Base-by-base conservation (phyloP, 2,797 vertebrate genomes). In the Tokudaia tokunoshimensis region DNA sequence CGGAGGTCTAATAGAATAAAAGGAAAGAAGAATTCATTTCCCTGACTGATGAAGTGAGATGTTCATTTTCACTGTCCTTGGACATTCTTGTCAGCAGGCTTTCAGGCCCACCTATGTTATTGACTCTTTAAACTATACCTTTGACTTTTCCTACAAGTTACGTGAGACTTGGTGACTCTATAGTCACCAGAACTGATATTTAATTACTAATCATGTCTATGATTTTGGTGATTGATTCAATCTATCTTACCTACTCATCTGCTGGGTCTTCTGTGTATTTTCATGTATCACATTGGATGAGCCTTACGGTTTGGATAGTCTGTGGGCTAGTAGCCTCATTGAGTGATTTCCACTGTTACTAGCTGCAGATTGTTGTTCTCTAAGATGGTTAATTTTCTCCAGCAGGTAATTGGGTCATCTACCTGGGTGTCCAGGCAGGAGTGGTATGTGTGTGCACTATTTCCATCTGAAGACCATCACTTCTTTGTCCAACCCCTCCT, bases 331-430 rank as follows among this genome's bases (percentile, higher is more conserved):
- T 11, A 6, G 26, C 57, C 37, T 50, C 34, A 8, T 14, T 2
- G 31, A 55, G 11, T 44, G 34, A 47, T 9, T 13, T 11, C 17
- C 6, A 3, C 0, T 10, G 0, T 37, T 20, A 0, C 0, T 3
- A 29, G 12, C 17, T 55, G 3, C 52, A 70, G 17, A 34, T 9
- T 57, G 50, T 61, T 57, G 15, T 24, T 6, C 19, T 19, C 4
- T 1, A 34, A 76, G 50, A 47, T 50, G 26, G 4, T 13, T 34
- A 2, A 34, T 65, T 47, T 63, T 72, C 20, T 37, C 20, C 37
- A 8, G 47, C 10, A 22, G 37, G 50, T 29, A 34, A 15, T 0
- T 17, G 8, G 24, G 61, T 34, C 31, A 24, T 31, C 4, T 50
- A 2, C 26, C 37, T 37, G 22, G 70, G 47, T 52, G 29, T 50